Base-by-base conservation (phyloP, 1,140 invertebrate species). In the Mya arenaria region DNA sequence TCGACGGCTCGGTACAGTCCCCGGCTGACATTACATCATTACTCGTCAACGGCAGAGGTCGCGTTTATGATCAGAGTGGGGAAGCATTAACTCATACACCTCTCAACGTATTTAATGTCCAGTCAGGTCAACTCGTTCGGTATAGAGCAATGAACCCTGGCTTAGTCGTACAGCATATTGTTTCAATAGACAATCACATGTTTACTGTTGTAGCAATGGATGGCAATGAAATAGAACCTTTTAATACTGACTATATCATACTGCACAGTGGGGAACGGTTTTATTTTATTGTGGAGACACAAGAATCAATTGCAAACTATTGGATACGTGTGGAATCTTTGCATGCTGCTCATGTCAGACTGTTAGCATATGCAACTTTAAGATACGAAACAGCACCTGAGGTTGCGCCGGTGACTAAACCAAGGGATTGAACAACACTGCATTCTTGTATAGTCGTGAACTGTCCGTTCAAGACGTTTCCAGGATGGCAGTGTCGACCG, bases 171-270 rank as follows among this genome's bases (percentile, higher is more conserved):
- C 83, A 85, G 37, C 77, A 83, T 55, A 58, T 62, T 66, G 28
- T 98, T 65, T 97, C 96, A 0, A 94, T 98, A 5, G 97, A 98
- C 84, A 95, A 96, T 89, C 97, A 98, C 88, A 96, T 95, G 1
- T 92, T 98, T 65, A 94, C 93, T 0, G 93, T 97, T 5, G 95
- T 98, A 37, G 95, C 95, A 36, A 95, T 95, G 8, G 97, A 98
- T 92, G 96, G 97, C 23, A 95, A 94, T 86, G 95, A 97, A 81
- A 91, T 98, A 72, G 93, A 96, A 88, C 95, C 96, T 1, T 92
- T 96, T 68, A 94, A 95, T 93, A 82, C 65, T 6, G 87, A 89
- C 4, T 82, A 52, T 15, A 34, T 89, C 30, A 62, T 87, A 13
- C 73, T 89, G 23, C 39, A 82, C 66, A 58, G 86, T 0, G 97